phyloP scores from a whole-genome alignment of 2,888 invertebrate species.

The Bombylius major region DNA sequence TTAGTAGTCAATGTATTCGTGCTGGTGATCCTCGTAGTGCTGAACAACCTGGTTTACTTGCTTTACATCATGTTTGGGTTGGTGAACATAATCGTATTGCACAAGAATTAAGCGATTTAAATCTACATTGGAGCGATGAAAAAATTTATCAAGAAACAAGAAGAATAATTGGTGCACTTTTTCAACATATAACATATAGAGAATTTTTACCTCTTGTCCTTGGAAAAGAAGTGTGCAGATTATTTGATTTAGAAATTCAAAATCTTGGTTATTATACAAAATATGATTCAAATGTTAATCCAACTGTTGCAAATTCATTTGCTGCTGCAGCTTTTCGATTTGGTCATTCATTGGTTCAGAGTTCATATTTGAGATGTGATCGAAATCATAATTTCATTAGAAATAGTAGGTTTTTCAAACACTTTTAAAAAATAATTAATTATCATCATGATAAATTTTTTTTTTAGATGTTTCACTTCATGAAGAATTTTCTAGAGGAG shows the following conservation, averaged over 20 bases:
- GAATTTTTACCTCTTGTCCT: constrained; percentile 73
- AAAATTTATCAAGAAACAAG: constrained; percentile 74
- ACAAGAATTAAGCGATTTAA: constrained; percentile 53
- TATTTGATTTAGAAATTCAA: constrained; percentile 59
- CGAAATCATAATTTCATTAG: constrained; percentile 51
- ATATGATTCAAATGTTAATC: constrained; percentile 57
- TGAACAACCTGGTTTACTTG: constrained; percentile 56
- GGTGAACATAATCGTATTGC: constrained; percentile 52
- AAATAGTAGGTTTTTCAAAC: constrained; percentile 47
- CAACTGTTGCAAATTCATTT: constrained; percentile 65
- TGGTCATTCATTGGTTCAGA: constrained; percentile 76
- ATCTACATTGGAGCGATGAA: constrained; percentile 82
- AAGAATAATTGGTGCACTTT: constrained; percentile 64
- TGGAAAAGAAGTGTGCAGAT: constrained; percentile 58
- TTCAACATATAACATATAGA: constrained; percentile 73
- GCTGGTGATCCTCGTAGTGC: constrained; percentile 67
- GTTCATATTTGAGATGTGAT: constrained; percentile 61
- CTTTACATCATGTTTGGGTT: constrained; percentile 36
- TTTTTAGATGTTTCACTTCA: constrained; percentile 64
- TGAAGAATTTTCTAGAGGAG: constrained; percentile 58
- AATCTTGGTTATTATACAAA: constrained; percentile 56
- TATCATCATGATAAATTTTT: background rate
- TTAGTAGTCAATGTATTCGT: constrained; percentile 61
- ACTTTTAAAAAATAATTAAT: background rate
- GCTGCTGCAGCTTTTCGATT: constrained; percentile 74